Conservation (phyloP, 2,888 invertebrate genomes). For the Digitonthophagus gazella region DNA sequence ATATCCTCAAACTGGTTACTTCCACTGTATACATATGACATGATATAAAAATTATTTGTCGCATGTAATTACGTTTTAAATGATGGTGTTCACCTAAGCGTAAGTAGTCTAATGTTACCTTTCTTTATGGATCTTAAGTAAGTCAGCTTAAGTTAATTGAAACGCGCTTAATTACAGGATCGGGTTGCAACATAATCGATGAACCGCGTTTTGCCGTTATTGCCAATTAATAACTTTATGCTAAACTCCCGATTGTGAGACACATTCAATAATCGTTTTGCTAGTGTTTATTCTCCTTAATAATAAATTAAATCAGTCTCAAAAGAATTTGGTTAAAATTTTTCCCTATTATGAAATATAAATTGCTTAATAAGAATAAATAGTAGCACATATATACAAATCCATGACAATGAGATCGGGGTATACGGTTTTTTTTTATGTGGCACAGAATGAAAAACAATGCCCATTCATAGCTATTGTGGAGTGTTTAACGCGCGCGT, state of each 20-base stretch:
- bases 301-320: no score
- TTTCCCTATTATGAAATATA: no score
- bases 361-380: no score
- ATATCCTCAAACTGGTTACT: no score
- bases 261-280: neutral
- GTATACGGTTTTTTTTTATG: neutral
- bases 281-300: no score
- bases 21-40: no score
- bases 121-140: neutral
- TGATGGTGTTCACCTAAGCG: neutral
- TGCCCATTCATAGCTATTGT: constrained; percentile 16
- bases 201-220: neutral
- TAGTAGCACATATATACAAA: no score
- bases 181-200: neutral
- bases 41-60: neutral
- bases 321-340: no score
- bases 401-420: neutral
- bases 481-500: constrained; percentile 1
- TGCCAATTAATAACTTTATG: neutral
- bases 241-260: neutral
- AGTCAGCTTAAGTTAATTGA: neutral
- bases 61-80: neutral
- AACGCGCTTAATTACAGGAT: neutral
- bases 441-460: constrained; percentile 16
- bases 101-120: neutral